Base-by-base conservation (phyloP, 2,797 vertebrate genomes). In the Sebastes oblongus region DNA sequence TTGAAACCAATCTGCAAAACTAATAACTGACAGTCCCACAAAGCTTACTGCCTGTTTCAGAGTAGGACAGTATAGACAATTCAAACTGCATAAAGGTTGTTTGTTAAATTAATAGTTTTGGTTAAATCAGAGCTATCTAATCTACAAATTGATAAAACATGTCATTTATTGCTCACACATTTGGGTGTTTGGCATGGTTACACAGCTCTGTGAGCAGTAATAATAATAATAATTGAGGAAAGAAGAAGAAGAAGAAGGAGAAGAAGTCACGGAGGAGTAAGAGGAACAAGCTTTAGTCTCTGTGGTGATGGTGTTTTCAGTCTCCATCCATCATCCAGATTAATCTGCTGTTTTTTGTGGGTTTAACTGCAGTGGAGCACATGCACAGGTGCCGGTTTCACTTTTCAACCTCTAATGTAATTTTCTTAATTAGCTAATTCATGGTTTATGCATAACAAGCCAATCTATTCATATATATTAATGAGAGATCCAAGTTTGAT, bases 401-500 rank as follows among this genome's bases (percentile, higher is more conserved):
- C 84, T 90, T 85, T 78, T 71, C 77, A 83, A 79, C 81, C 66
- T 89, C 81, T 82, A 75, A 80, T 82, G 77, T 83, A 79, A 90
- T 90, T 90, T 89, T 66, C 78, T 66, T 92, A 91, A 93, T 92
- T 50, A 87, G 87, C 87, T 89, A 90, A 93, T 92, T 89, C 85
- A 88, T 90, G 84, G 80, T 94, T 91, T 88, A 92, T 93, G 86
- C 87, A 93, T 92, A 85, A 91, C 70, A 83, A 82, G 76, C 74
- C 77, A 84, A 83, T 89, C 81, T 80, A 80, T 90, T 90, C 86
- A 89, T 91, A 90, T 92, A 88, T 90, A 91, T 91, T 92, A 92
- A 94, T 93, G 87, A 91, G 86, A 88, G 78, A 91, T 83, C 78
- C 78, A 82, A 83, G 86, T 92, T 91, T 89, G 88, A 93, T 92